These are phyloP conservation scores for Platyscapa corneri DNA, from an alignment of 1,140 invertebrate species.

Conservation along the genomic window DNA sequence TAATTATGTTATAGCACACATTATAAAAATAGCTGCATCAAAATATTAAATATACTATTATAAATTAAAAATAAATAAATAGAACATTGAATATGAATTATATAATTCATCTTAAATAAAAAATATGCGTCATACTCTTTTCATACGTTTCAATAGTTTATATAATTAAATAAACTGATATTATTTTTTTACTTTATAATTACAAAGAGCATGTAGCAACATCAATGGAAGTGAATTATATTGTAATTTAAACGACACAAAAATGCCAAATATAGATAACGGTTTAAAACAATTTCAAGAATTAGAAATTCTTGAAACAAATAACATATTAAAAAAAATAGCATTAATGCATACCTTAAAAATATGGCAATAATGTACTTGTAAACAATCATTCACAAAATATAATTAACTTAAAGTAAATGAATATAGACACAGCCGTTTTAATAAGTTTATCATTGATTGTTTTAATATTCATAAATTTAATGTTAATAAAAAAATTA, in stretches of 20 bases:
- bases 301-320: neutral
- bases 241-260: neutral
- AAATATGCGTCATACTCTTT: neutral
- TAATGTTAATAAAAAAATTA: no score
- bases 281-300: no score
- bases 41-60: no score
- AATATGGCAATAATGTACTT: neutral
- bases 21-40: no score
- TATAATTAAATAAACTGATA: neutral
- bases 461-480: no score
- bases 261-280: neutral
- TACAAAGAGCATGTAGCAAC: neutral
- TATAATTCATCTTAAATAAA: neutral
- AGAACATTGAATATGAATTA: no score
- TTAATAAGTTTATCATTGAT: no score
- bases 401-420: no score
- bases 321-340: neutral
- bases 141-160: neutral
- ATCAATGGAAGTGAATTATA: neutral
- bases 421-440: no score
- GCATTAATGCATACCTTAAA: no score
- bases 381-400: neutral
- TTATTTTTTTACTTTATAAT: neutral
- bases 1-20: no score
- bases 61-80: no score